Percentiles rank a stretch among this genome's conserved stretches.
These are phyloP conservation scores for Tauraco erythrolophus DNA, from an alignment of 2,113 vertebrate genomes.

Conservation along the genomic window DNA sequence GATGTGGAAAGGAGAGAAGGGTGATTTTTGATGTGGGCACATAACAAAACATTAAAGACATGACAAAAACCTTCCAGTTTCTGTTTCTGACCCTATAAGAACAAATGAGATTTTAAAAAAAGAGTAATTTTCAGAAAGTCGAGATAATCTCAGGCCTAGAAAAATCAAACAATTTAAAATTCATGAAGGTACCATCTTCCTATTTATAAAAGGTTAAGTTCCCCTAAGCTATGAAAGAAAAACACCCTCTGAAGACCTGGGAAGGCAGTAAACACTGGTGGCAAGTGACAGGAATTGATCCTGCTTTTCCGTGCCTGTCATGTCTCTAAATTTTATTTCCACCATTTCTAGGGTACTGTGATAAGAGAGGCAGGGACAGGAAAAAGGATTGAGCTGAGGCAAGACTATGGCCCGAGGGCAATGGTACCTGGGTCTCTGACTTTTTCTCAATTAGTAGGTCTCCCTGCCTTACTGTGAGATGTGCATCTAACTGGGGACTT, in stretches of 20 bases:
- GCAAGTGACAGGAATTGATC: slow-evolving; percentile 88
- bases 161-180: slow-evolving; percentile 82
- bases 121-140: neutral
- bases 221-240: slow-evolving; percentile 81
- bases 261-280: slow-evolving; percentile 84
- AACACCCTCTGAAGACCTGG: slow-evolving; percentile 78
- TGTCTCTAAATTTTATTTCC: slow-evolving; percentile 84
- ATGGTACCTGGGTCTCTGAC: slow-evolving; percentile 87
- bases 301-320: slow-evolving; percentile 80
- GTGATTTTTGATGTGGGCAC: neutral
- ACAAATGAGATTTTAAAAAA: neutral
- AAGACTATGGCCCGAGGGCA: slow-evolving; percentile 88
- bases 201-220: slow-evolving; percentile 85
- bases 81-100: neutral
- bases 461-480: slow-evolving; percentile 85
- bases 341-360: slow-evolving; percentile 74
- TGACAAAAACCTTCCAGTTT: neutral
- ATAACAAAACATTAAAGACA: neutral
- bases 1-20: neutral
- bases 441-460: slow-evolving; percentile 95
- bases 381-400: slow-evolving; percentile 73
- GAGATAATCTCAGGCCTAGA: slow-evolving; percentile 43
- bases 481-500: slow-evolving; percentile 85
- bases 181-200: slow-evolving; percentile 77
- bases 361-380: slow-evolving; percentile 63